Evolutionary conservation across 2,797 vertebrate species (phyloP).

Genomic region (Notamacropus eugenii): DNA sequence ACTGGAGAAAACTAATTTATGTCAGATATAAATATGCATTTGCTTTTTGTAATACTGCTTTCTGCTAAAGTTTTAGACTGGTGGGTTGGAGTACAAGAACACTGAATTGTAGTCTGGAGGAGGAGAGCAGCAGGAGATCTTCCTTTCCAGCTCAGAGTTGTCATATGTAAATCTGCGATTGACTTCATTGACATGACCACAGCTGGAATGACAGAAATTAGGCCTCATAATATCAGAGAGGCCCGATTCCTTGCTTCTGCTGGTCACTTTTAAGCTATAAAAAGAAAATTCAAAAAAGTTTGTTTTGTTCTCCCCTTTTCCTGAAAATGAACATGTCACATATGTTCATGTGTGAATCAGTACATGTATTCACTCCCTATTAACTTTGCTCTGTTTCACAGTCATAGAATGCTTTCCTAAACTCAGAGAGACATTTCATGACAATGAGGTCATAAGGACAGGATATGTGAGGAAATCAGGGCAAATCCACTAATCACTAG

Average conservation of each 20-base stretch:
- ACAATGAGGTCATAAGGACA: not conserved
- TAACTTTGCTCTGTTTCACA: not conserved
- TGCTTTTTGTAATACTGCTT: slow-evolving; percentile 42
- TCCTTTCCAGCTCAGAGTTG: slow-evolving; percentile 80
- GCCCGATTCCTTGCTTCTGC: slow-evolving; percentile 85
- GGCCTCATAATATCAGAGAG: slow-evolving; percentile 74
- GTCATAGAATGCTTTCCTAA: not conserved
- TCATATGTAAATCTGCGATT: slow-evolving; percentile 75
- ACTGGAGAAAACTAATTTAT: slow-evolving; percentile 67
- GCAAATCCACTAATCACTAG: not conserved
- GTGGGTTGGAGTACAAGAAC: slow-evolving; percentile 84
- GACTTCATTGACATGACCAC: slow-evolving; percentile 78
- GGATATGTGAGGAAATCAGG: not conserved
- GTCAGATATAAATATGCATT: slow-evolving; percentile 42
- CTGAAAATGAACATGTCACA: not conserved
- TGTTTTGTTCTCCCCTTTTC: not conserved
- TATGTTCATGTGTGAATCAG: not conserved
- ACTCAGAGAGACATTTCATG: not conserved
- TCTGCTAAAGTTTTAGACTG: slow-evolving; percentile 60
- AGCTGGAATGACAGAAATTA: slow-evolving; percentile 81
- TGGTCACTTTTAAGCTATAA: slow-evolving; percentile 86
- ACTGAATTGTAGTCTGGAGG: slow-evolving; percentile 90
- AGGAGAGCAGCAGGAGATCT: slow-evolving; percentile 78
- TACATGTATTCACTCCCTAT: not conserved
- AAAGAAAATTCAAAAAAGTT: slow-evolving; percentile 10